Percentiles rank a stretch among this genome's conserved stretches.
phyloP scores from a whole-genome alignment of 2,113 vertebrate genomes.

The Cacatua alba region DNA sequence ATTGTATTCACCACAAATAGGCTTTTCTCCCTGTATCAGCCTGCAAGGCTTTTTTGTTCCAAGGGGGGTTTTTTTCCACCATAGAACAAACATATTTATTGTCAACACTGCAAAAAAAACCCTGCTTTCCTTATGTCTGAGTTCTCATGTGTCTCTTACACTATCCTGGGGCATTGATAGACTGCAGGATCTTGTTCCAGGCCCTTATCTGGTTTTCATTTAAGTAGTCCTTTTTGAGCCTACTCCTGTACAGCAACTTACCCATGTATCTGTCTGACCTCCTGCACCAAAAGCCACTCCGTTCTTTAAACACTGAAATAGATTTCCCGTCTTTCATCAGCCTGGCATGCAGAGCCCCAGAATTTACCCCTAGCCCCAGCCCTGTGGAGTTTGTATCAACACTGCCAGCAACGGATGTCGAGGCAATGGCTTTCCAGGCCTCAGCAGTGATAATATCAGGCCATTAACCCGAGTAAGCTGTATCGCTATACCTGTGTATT shows the following conservation, averaged over 20 bases:
- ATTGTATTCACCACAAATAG: slow-evolving; percentile 23
- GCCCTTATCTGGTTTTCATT: slow-evolving; percentile 45
- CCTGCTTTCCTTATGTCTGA: background rate
- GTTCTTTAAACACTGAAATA: slow-evolving; percentile 48
- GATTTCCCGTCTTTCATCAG: slow-evolving; percentile 52
- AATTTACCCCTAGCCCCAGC: slow-evolving; percentile 8
- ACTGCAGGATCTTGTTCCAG: slow-evolving; percentile 43
- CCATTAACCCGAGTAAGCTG: slow-evolving; percentile 45
- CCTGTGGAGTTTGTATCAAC: background rate
- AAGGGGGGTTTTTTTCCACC: background rate
- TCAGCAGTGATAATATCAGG: slow-evolving; percentile 45
- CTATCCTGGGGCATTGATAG: background rate
- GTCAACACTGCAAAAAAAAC: background rate
- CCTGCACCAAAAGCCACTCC: slow-evolving; percentile 27
- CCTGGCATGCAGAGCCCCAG: background rate
- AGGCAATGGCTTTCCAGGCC: slow-evolving; percentile 11
- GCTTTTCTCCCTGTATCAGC: slow-evolving; percentile 23
- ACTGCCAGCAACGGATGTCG: background rate
- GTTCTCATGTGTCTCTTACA: slow-evolving; percentile 62
- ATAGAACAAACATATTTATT: slow-evolving; percentile 42
- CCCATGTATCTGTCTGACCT: slow-evolving; percentile 30
- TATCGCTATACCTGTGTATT: background rate
- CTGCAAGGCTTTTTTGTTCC: background rate
- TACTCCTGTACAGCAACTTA: slow-evolving; percentile 11
- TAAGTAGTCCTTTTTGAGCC: background rate